Base-by-base conservation (phyloP, 1,140 invertebrate species). In the Ceratosolen fusciceps region DNA sequence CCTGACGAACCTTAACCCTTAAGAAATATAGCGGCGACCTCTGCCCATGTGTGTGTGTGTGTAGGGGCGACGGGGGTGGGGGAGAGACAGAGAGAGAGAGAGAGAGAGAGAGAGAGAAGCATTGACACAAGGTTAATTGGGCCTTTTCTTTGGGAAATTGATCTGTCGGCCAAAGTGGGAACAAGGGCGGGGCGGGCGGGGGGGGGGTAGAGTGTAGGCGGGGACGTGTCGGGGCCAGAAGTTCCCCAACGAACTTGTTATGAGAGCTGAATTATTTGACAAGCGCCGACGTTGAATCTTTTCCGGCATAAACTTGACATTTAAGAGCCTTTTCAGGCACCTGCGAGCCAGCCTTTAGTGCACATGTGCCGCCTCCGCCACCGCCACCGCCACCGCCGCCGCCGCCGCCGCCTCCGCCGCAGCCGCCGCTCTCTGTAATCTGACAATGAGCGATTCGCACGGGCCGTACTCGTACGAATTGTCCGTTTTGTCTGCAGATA, bases 61-160 rank as follows among this genome's bases (percentile, higher is more conserved):
- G 47, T 34, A 21, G 31, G 10, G 49, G 21, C 68, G 54, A 39
- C 26, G 62, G 37, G 54, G 54, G 52, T 52, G 71, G 31, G 5
- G 56, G 24, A 56, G 1, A 67, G 49, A 0, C n/a, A 10, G 65
- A 70, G 34, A 4, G 49, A 56, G 34, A 12, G 26, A 14, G 31
- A 39, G 21, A 31, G 24, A 24, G 47, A 39, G 14, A 16, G n/a
- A 26, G 21, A 9, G 49, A 19, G 26, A 65, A 34, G 34, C 60
- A 34, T 65, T 10, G 43, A 5, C 34, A 24, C 21, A 24, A 47
- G 29, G 67, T 62, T 78, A 78, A 78, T 72, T 78, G 43, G 54
- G 34, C 54, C 49, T 62, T 78, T 72, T 77, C 76, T 62, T 77
- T 60, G 54, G 54, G 39, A 62, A 77, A 60, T 77, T 49, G 9